Percentiles rank a stretch among this genome's conserved stretches.
Conservation (phyloP, 1,140 invertebrate species). For the Aleiodes sp. region DNA sequence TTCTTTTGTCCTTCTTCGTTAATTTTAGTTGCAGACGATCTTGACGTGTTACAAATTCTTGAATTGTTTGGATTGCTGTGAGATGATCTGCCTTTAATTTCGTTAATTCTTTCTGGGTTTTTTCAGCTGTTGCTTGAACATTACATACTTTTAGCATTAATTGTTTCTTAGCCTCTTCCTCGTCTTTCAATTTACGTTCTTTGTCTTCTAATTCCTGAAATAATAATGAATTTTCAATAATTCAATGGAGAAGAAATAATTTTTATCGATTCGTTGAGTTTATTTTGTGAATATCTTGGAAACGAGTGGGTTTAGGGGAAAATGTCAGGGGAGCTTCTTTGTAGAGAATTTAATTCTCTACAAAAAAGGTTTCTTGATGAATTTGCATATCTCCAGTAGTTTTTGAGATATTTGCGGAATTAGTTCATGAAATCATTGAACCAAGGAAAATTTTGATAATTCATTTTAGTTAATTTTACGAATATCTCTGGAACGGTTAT, state of each 20-base stretch:
- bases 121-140: conserved; percentile 45
- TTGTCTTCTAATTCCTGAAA: conserved; percentile 54
- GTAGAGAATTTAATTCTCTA: too few species aligned
- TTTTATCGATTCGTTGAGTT: too few species aligned
- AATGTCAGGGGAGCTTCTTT: too few species aligned
- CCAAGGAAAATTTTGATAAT: too few species aligned
- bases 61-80: conserved; percentile 58
- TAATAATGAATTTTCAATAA: neutral
- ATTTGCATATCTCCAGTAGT: too few species aligned
- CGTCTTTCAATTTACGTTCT: conserved; percentile 47
- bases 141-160: conserved; percentile 54
- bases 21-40: conserved; percentile 47
- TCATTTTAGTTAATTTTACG: too few species aligned
- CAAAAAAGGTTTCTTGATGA: too few species aligned
- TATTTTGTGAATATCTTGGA: too few species aligned
- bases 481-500: too few species aligned
- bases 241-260: too few species aligned
- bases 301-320: too few species aligned
- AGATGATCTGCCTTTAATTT: conserved; percentile 53
- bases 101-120: conserved; percentile 48
- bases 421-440: too few species aligned
- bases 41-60: conserved; percentile 58
- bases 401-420: conserved; percentile 6
- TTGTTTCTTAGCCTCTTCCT: conserved; percentile 55
- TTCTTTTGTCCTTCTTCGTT: conserved; percentile 54